A percentile compares a stretch with the other conserved stretches of the same genome.
Conservation (phyloP, 2,113 vertebrate genomes). For the western clawed frog (Xenopus tropicalis) region DNA sequence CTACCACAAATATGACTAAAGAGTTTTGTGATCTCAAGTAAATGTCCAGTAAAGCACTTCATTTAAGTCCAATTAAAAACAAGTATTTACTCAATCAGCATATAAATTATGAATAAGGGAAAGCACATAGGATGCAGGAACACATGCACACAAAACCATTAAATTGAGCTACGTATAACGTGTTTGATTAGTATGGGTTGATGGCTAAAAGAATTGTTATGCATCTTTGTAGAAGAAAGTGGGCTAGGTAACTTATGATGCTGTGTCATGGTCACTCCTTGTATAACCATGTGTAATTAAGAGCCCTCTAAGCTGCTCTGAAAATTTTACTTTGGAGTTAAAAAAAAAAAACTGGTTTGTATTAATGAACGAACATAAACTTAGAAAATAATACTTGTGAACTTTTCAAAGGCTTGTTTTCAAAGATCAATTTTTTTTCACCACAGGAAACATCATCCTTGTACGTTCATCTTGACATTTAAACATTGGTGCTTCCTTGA, state of each 20-base stretch:
- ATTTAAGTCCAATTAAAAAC: neutral
- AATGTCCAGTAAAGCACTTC: neutral
- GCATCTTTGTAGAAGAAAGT: too few relatives aligned
- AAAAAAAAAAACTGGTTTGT: neutral
- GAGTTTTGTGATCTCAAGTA: neutral
- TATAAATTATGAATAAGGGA: neutral
- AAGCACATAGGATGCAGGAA: too few relatives aligned
- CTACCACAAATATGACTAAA: neutral
- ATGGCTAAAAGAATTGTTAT: neutral
- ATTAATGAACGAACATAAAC: neutral
- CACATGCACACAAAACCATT: neutral
- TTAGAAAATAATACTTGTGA: slow-evolving; percentile 8
- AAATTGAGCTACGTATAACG: neutral
- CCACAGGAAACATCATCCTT: slow-evolving; percentile 17
- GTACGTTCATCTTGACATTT: slow-evolving; percentile 34
- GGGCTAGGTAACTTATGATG: too few relatives aligned
- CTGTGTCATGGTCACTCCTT: too few relatives aligned
- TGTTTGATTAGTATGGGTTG: neutral
- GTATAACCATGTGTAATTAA: too few relatives aligned
- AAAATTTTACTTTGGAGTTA: too few relatives aligned
- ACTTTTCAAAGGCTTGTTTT: slow-evolving; percentile 26
- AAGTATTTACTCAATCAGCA: neutral
- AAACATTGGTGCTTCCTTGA: slow-evolving; percentile 20
- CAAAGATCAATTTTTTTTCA: slow-evolving; percentile 20
- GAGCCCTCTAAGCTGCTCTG: too few relatives aligned